Evolutionary conservation across 2,888 invertebrate species (phyloP).

Genomic region (Mayetiola destructor): DNA sequence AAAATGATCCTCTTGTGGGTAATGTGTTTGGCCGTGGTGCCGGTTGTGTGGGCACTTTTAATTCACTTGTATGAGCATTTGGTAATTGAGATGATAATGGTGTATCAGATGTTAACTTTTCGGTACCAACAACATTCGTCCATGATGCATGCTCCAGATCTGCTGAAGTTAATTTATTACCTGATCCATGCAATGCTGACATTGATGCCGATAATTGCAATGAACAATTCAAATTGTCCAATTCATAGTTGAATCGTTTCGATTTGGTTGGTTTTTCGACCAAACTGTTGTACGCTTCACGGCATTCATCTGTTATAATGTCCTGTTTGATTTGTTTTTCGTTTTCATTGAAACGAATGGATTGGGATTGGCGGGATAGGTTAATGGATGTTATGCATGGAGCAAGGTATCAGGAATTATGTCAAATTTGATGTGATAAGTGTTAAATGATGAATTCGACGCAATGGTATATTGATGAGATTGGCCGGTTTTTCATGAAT

Average conservation of each 20-base stretch:
- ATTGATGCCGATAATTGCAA: slow-evolving; percentile 2
- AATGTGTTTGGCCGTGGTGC: slow-evolving; percentile 32
- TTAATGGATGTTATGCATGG: neutral
- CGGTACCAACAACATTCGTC: neutral
- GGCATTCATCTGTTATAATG: slow-evolving; percentile 74
- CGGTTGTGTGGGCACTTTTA: slow-evolving; percentile 23
- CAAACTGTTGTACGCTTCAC: slow-evolving; percentile 81
- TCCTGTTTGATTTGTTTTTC: slow-evolving; percentile 41
- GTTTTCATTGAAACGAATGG: neutral
- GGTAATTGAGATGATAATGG: neutral
- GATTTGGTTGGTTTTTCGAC: slow-evolving; percentile 55
- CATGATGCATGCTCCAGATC: neutral
- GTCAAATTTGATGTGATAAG: slow-evolving; percentile 21
- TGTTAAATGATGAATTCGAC: neutral
- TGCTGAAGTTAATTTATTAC: neutral
- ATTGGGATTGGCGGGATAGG: neutral
- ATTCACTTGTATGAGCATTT: slow-evolving; percentile 1
- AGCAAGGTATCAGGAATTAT: neutral
- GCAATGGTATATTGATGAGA: too few species aligned
- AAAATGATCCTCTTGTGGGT: slow-evolving; percentile 27
- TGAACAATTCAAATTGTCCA: slow-evolving; percentile 12
- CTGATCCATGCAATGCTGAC: slow-evolving; percentile 10
- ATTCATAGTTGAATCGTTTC: slow-evolving; percentile 21
- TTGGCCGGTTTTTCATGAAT: too few species aligned
- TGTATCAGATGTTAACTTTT: neutral